Percentiles rank a stretch among this genome's conserved stretches.
These are phyloP conservation scores for Crotalus helleri DNA, from an alignment of 2,113 vertebrate species.

Conservation along the genomic window DNA sequence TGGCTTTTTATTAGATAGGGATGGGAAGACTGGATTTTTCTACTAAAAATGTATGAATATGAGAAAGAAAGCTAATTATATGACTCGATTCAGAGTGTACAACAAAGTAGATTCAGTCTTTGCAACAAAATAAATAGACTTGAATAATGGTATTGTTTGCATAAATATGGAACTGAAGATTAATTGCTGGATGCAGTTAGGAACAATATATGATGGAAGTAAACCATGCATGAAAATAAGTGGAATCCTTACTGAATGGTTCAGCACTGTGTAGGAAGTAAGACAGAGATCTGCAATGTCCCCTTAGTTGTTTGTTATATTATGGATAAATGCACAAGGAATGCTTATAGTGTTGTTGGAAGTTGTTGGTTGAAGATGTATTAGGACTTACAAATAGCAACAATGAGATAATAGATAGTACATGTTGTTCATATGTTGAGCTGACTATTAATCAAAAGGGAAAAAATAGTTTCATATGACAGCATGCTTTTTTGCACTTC, in stretches of 20 bases:
- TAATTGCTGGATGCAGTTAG: background rate
- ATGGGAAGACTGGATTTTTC: background rate
- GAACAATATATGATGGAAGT: background rate
- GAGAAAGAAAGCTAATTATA: background rate
- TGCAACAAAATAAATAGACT: background rate
- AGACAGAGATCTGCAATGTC: background rate
- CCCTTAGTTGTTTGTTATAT: background rate
- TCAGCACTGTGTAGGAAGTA: background rate
- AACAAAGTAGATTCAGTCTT: background rate
- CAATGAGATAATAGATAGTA: background rate
- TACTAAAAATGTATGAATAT: background rate
- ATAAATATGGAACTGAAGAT: background rate
- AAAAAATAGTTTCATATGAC: background rate
- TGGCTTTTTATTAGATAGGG: background rate
- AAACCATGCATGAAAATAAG: background rate
- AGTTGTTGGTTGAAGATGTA: background rate
- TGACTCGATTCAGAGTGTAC: background rate
- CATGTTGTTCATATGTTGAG: background rate
- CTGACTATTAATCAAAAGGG: background rate
- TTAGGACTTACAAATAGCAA: background rate
- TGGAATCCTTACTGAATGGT: background rate
- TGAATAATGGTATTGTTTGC: background rate
- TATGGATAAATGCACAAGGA: background rate
- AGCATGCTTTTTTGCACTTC: background rate
- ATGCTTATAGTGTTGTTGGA: background rate